A percentile compares a stretch with the other conserved stretches of the same genome.
Conservation (phyloP, 2,797 vertebrate genomes). For the Babyrousa celebensis region DNA sequence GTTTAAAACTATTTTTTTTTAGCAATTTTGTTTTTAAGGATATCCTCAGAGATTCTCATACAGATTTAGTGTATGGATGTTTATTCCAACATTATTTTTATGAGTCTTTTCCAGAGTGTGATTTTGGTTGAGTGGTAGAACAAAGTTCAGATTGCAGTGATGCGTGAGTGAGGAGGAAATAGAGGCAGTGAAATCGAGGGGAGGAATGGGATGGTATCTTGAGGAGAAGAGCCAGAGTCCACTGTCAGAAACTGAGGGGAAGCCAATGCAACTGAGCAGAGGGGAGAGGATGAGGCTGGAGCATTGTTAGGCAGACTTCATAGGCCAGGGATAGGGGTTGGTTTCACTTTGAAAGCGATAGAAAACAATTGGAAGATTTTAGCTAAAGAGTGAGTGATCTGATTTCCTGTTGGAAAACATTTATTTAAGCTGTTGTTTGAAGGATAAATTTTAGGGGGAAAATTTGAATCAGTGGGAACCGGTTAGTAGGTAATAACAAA, state of each 20-base stretch:
- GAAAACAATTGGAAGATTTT: background rate
- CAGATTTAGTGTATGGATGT: background rate
- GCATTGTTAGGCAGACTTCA: accelerated
- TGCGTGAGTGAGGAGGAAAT: background rate
- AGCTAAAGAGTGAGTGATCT: background rate
- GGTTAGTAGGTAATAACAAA: background rate
- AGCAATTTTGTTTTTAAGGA: constrained; percentile 5
- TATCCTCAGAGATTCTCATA: background rate
- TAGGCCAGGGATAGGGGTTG: background rate
- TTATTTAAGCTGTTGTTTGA: background rate
- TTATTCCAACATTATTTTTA: background rate
- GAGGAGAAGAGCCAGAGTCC: background rate
- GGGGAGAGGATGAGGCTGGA: accelerated
- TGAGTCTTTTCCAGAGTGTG: constrained; percentile 49
- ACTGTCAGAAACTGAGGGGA: background rate
- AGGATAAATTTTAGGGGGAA: background rate
- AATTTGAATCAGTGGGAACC: background rate
- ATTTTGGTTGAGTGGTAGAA: background rate
- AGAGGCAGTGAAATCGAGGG: background rate
- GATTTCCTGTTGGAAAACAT: background rate
- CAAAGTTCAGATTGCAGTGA: background rate
- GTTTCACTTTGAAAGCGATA: background rate
- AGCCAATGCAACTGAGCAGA: background rate
- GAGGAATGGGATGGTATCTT: background rate
- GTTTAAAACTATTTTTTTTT: background rate